Evolutionary conservation across 30 jellyfish, hydroid and myxozoan species (phyloP), one percentile per base, ranked within the genome.

Genomic region (Morbakka virulenta): DNA sequence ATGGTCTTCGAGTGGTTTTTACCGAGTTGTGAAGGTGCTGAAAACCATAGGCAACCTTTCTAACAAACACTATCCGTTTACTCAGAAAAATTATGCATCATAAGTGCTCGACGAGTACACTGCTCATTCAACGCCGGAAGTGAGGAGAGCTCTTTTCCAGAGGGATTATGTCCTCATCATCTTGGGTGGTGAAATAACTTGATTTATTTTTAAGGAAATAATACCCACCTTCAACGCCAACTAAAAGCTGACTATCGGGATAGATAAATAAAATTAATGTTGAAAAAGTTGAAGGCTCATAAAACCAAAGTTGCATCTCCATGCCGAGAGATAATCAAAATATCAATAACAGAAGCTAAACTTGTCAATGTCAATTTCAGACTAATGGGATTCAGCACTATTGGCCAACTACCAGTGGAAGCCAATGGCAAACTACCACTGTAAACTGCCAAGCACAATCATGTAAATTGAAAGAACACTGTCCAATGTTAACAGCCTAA

Each of bases 101-200:
- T 70, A 80, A 69, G 86, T 78, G 31, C 31, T 66, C 26, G 89
- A 63, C 36, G 89, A 78, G 41, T 64, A 85, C 51, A 30, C 74
- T 35, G 94, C 78, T 1, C 94, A 85, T 41, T 34, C 78, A 2
- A 69, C 78, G 68, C 96, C 96, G 24, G 96, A 85, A 63, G 74
- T 85, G 31, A 67, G 72, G 51, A 33, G 27, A 49, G 94, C 88
- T 1, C 66, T 85, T 11, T 72, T 34, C 48, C 32, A 61, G 57
- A 63, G 81, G 30, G 94, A 93, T n/a, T 85, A 85, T 74, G 49
- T 85, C 48, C 35, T 24, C 23, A 93, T 85, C 29, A 32, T 67
- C 2, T 76, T 85, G 26, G 94, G 96, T 25, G 93, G 96, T 61
- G 96, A 82, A 24, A 53, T 85, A 31, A 77, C 93, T 30, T 87